A percentile compares a stretch with the other conserved stretches of the same genome.
Evolutionary conservation across 2,888 invertebrate genomes (phyloP).

Genomic region (Morinoia aosen): DNA sequence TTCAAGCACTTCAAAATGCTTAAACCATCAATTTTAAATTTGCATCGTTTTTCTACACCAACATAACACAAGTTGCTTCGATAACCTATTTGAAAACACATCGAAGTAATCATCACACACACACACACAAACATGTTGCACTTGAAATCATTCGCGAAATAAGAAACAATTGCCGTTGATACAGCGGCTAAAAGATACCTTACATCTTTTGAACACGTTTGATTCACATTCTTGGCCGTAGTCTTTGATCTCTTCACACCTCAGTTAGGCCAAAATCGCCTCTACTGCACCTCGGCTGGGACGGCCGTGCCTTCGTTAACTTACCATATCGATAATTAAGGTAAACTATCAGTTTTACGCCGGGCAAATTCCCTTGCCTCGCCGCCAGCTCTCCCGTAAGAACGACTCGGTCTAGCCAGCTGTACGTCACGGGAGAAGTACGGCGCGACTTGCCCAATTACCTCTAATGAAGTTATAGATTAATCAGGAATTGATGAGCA

Average conservation of each 20-base stretch:
- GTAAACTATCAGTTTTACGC: conserved; percentile 13
- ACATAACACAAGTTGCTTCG: too few species aligned
- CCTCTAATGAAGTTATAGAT: conserved; percentile 68
- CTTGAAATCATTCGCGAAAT: neutral
- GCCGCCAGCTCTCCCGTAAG: neutral
- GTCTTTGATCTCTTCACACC: conserved; percentile 2
- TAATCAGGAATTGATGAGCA: conserved; percentile 67
- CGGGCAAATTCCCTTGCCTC: neutral
- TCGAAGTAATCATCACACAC: too few species aligned
- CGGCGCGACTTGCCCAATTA: conserved; percentile 63
- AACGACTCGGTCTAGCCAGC: neutral
- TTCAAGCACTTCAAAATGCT: too few species aligned
- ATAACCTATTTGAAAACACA: too few species aligned
- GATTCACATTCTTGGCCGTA: neutral
- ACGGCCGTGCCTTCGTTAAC: conserved; percentile 13
- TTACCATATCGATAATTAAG: conserved; percentile 34
- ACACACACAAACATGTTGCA: too few species aligned
- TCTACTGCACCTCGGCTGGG: neutral
- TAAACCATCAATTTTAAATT: too few species aligned
- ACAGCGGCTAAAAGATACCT: neutral
- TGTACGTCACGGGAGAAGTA: neutral
- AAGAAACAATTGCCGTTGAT: neutral
- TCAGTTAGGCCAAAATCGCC: neutral
- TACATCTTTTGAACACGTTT: neutral
- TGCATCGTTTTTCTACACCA: too few species aligned